Evolutionary conservation across 2,888 invertebrate genomes (phyloP), one percentile per base, ranked within the genome.

Genomic region (Phlogophora meticulosa): DNA sequence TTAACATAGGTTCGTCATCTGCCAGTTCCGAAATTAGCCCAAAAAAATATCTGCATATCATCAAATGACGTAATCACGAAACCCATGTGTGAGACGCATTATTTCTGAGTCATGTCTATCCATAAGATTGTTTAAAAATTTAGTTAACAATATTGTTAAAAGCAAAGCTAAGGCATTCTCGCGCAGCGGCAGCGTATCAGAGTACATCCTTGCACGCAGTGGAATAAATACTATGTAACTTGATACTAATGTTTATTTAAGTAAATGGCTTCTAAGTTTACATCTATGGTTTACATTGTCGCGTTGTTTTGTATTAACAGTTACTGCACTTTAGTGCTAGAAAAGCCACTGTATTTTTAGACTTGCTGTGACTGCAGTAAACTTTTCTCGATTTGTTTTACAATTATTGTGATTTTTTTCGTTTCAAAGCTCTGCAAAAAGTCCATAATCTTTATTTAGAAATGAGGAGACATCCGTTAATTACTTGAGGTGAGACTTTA

Each of bases 211-310:
- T 43, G 67, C 68, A 67, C 52, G 68, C 72, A 68, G 56, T 40
- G 43, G 43, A 74, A 63, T 68, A 36, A n/a, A n/a, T 75, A 57
- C 57, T 28, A 57, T 64, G 71, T 70, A 42, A 61, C 70, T 48
- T 48, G 56, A 75, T 60, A 52, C 36, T 64, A 60, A 48, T 60
- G 56, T 57, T 75, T 63, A 49, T 60, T 56, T 69, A 59, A 52
- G 73, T 75, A 75, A 70, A 61, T 68, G 32, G 61, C 38, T 74
- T 48, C 57, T 61, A 32, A 73, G 68, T 61, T 67, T 55, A 67
- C 74, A 57, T 34, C 28, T 28, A 28, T 2, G 28, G 28, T 28
- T 28, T 58, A 67, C 74, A 57, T 34, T 68, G 53, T 67, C 32
- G 24, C 34, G 15, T 36, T 17, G 42, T 59, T 72, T 65, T 51